phyloP scores from a whole-genome alignment of 2,888 invertebrate genomes.

The Rhingia rostrata region DNA sequence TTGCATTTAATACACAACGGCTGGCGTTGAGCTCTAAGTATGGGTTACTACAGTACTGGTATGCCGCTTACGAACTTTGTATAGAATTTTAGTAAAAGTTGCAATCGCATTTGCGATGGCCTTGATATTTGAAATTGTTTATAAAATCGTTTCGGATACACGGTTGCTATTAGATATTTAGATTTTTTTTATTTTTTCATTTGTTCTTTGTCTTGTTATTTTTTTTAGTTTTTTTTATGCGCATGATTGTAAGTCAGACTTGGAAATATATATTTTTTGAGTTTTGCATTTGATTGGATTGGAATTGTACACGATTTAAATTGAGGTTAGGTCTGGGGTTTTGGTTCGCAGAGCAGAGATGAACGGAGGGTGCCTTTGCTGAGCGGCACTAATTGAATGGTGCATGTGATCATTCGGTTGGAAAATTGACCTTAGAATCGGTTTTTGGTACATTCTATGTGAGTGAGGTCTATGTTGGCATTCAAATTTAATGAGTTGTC shows the following conservation, averaged over 20 bases:
- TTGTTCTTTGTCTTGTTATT: slow-evolving; percentile 28
- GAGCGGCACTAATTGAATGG: slow-evolving; percentile 42
- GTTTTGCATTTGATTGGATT: slow-evolving; percentile 33
- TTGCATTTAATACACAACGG: slow-evolving; percentile 9
- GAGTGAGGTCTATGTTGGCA: slow-evolving; percentile 45
- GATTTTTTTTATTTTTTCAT: slow-evolving; percentile 29
- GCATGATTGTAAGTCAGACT: slow-evolving; percentile 47
- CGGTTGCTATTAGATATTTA: slow-evolving; percentile 56
- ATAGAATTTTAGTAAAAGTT: slow-evolving; percentile 62
- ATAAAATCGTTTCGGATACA: slow-evolving; percentile 67
- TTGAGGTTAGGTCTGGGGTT: slow-evolving; percentile 50
- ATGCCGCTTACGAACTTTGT: slow-evolving; percentile 27
- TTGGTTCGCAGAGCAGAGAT: slow-evolving; percentile 8
- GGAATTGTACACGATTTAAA: slow-evolving; percentile 17
- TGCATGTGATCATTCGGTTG: slow-evolving; percentile 53
- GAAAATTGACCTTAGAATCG: slow-evolving; percentile 64
- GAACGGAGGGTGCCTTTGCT: too few relatives aligned
- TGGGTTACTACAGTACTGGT: slow-evolving; percentile 15
- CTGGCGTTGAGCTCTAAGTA: slow-evolving; percentile 12
- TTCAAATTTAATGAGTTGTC: slow-evolving; percentile 54
- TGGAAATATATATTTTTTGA: slow-evolving; percentile 33
- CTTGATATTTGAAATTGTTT: slow-evolving; percentile 69
- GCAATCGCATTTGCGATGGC: slow-evolving; percentile 59
- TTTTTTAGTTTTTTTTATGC: slow-evolving; percentile 2
- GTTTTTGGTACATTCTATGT: slow-evolving; percentile 40